Conservation (phyloP, 2,888 invertebrate species). For the Napeogenes inachia region DNA sequence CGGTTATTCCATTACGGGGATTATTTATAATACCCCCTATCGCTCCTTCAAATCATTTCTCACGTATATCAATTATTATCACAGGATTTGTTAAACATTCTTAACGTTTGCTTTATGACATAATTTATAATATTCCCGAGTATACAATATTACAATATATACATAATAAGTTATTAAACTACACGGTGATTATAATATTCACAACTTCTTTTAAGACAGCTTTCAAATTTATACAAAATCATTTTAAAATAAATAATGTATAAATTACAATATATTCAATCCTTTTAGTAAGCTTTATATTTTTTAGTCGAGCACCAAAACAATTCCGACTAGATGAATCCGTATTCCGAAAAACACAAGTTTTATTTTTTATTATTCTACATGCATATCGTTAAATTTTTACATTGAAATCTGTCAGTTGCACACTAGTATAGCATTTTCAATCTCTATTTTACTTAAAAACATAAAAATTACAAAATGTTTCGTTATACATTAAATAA, state of each 20-base stretch:
- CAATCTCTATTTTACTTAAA: not conserved
- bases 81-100: constrained; percentile 10
- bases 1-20: constrained; percentile 25
- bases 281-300: too few species aligned
- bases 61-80: constrained; percentile 23
- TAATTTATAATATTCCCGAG: not conserved
- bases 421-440: not conserved
- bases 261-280: too few species aligned
- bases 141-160: not conserved
- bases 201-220: too few species aligned
- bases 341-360: not conserved
- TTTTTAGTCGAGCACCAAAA: not conserved
- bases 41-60: constrained; percentile 25
- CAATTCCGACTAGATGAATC: not conserved
- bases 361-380: constrained; percentile 9
- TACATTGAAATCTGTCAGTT: constrained; percentile 14
- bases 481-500: not conserved
- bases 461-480: too few species aligned
- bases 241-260: too few species aligned
- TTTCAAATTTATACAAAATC: too few species aligned
- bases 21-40: constrained; percentile 24
- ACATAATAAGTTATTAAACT: too few species aligned
- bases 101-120: not conserved
- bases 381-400: constrained; percentile 11
- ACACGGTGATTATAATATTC: too few species aligned